phyloP scores from a whole-genome alignment of 1,140 invertebrate genomes.

The Asobara japonica region DNA sequence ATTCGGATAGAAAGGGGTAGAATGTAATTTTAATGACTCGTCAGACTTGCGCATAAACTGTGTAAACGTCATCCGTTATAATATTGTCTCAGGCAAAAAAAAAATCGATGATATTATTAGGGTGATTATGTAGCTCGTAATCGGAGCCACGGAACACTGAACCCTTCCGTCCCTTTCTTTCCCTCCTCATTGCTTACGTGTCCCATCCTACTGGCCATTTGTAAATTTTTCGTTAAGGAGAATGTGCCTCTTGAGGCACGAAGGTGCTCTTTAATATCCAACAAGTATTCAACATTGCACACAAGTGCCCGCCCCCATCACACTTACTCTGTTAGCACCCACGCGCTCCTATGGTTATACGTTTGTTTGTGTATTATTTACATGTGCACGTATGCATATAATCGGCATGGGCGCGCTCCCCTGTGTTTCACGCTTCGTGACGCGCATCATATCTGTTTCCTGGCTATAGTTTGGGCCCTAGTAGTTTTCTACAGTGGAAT shows the following conservation, averaged over 20 bases:
- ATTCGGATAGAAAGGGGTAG: not conserved
- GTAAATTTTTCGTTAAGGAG: not conserved
- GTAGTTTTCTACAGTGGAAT: not conserved
- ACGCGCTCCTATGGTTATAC: conserved; percentile 10
- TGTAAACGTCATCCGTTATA: conserved; percentile 20
- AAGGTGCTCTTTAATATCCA: not conserved
- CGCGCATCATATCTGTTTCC: conserved; percentile 62
- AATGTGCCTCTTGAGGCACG: not conserved
- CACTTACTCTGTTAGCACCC: conserved; percentile 27
- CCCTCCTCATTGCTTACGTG: not conserved
- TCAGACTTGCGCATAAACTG: conserved; percentile 24
- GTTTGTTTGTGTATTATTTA: conserved; percentile 23
- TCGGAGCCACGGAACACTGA: not conserved
- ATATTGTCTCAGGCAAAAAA: conserved; percentile 22
- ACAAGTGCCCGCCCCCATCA: not conserved
- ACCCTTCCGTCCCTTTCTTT: not conserved
- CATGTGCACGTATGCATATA: conserved; percentile 38
- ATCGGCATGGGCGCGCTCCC: conserved; percentile 50
- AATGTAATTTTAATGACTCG: not conserved
- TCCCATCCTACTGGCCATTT: not conserved
- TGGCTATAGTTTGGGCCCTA: conserved; percentile 43
- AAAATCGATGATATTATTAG: conserved; percentile 35
- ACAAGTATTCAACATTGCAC: not conserved
- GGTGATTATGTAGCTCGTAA: conserved; percentile 34
- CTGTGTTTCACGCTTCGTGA: conserved; percentile 58